phyloP scores from a whole-genome alignment of 2,113 vertebrate species.

The Reinhardtius hippoglossoides region DNA sequence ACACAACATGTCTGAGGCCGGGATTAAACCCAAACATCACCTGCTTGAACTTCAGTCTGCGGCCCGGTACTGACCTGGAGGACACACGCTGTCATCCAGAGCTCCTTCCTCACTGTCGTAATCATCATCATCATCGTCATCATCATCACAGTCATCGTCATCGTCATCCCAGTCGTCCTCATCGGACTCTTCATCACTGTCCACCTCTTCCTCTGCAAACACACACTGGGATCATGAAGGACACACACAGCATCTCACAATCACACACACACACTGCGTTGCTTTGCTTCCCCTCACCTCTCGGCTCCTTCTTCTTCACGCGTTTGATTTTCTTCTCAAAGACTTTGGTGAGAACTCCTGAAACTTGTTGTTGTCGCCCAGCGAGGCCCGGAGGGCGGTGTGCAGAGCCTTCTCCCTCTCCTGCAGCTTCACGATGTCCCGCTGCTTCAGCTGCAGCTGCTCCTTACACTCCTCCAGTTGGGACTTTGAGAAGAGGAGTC shows the following conservation, averaged over 20 bases:
- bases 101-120: constrained; percentile 75
- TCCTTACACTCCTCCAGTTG: constrained; percentile 83
- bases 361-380: constrained; percentile 90
- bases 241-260: constrained; percentile 1
- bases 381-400: constrained; percentile 82
- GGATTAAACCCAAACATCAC: no score
- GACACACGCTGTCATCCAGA: constrained; percentile 85
- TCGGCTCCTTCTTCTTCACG: constrained; percentile 76
- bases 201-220: constrained; percentile 82
- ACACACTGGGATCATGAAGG: constrained; percentile 7
- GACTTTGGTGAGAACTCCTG: constrained; percentile 86
- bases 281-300: constrained; percentile 47
- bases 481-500: constrained; percentile 63
- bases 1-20: constrained; percentile 7
- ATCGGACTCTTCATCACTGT: constrained; percentile 84
- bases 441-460: constrained; percentile 85
- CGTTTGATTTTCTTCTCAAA: constrained; percentile 88
- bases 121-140: constrained; percentile 76
- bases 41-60: neutral
- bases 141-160: constrained; percentile 74
- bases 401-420: constrained; percentile 84
- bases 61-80: constrained; percentile 73
- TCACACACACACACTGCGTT: constrained; percentile 5
- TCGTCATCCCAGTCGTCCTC: constrained; percentile 80
- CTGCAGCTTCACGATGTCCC: constrained; percentile 83